These are phyloP conservation scores for Diadegma fenestrale DNA, from an alignment of 2,888 invertebrate genomes.

Conservation along the genomic window DNA sequence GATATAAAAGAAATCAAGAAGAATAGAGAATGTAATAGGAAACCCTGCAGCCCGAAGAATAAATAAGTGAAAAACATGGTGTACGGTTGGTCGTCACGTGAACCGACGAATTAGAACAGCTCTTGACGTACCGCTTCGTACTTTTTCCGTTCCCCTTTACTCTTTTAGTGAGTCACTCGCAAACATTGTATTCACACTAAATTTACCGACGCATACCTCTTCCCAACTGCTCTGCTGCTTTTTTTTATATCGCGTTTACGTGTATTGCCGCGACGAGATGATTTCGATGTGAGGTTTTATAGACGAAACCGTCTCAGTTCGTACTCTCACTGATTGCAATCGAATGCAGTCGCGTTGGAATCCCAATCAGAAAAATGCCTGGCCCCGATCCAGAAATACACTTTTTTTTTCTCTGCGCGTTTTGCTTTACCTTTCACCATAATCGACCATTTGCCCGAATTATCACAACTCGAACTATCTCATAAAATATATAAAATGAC, in stretches of 20 bases:
- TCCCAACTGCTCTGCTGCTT: background rate
- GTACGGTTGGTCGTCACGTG: background rate
- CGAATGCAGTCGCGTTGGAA: conserved; percentile 33
- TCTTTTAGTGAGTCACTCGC: background rate
- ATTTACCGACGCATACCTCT: background rate
- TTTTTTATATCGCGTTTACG: background rate
- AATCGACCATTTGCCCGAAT: conserved; percentile 15
- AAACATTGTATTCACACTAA: background rate
- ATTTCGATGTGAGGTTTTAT: conserved; percentile 35
- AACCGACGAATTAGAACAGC: background rate
- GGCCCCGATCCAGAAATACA: conserved; percentile 47
- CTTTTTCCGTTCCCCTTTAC: background rate
- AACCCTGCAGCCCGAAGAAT: background rate
- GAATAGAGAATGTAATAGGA: conserved; percentile 26
- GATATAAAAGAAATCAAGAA: conserved; percentile 15
- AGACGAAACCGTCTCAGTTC: conserved; percentile 17
- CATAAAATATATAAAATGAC: background rate
- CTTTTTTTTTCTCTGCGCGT: conserved; percentile 20
- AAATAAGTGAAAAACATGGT: background rate
- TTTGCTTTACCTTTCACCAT: background rate
- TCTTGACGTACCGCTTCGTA: background rate
- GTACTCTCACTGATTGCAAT: conserved; percentile 51
- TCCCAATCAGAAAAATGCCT: conserved; percentile 52
- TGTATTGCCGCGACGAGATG: conserved; percentile 6
- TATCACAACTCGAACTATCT: background rate